Evolutionary conservation across 2,888 invertebrate genomes (phyloP).

Genomic region (Mimas tiliae): DNA sequence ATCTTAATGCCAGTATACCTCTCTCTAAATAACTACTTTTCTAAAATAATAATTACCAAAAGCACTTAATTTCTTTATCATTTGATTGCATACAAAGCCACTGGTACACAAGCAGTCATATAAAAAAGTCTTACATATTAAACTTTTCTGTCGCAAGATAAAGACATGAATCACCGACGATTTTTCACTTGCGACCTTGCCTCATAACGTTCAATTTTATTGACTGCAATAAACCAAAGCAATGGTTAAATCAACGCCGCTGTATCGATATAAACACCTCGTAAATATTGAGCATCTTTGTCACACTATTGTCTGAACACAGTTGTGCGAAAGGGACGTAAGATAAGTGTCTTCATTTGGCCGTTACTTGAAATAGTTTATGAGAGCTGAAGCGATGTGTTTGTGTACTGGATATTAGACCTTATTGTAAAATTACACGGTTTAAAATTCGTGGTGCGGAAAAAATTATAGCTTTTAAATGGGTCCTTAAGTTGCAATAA

Average conservation of each 20-base stretch:
- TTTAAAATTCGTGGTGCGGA: constrained; percentile 42
- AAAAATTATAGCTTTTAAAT: constrained; percentile 82
- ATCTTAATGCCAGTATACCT: too few relatives aligned
- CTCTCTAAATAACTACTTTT: not conserved
- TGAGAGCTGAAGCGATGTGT: constrained; percentile 63
- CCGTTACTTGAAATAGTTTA: constrained; percentile 82
- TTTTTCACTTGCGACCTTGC: constrained; percentile 82
- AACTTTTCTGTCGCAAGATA: constrained; percentile 58
- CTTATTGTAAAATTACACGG: constrained; percentile 44
- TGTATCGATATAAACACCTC: constrained; percentile 82
- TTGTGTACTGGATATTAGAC: constrained; percentile 45
- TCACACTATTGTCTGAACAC: constrained; percentile 45
- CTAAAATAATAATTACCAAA: not conserved
- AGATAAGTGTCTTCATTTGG: constrained; percentile 68
- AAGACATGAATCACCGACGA: constrained; percentile 78
- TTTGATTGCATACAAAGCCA: not conserved
- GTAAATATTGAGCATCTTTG: constrained; percentile 67
- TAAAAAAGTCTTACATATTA: constrained; percentile 18
- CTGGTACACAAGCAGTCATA: not conserved
- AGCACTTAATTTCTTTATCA: not conserved
- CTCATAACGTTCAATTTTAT: constrained; percentile 85
- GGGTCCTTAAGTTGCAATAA: constrained; percentile 84
- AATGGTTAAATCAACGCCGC: constrained; percentile 83
- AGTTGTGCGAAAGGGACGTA: constrained; percentile 51
- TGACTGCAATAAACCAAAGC: constrained; percentile 83